These are phyloP conservation scores for Himalopsyche phryganea DNA, from an alignment of 1,140 invertebrate genomes.

Conservation along the genomic window DNA sequence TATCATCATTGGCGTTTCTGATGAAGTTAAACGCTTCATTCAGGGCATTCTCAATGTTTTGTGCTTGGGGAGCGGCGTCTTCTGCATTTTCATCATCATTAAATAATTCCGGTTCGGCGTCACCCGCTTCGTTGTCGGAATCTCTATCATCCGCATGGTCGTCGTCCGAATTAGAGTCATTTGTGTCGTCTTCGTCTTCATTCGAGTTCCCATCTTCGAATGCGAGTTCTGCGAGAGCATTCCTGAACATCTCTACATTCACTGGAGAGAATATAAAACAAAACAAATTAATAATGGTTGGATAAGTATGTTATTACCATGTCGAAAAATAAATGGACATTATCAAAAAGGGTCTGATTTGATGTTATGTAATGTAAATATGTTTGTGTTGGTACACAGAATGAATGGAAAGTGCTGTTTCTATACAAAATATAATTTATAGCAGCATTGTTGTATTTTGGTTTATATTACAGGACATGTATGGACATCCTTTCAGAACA, in stretches of 20 bases:
- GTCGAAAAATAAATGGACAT: not conserved
- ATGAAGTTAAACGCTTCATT: too few relatives aligned
- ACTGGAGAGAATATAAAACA: slow-evolving; percentile 29
- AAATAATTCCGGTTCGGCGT: slow-evolving; percentile 38
- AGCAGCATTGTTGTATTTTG: too few relatives aligned
- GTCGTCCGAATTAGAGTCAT: slow-evolving; percentile 16
- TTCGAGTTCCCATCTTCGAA: slow-evolving; percentile 14
- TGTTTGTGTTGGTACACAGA: too few relatives aligned
- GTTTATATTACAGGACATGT: too few relatives aligned
- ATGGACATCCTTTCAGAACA: too few relatives aligned
- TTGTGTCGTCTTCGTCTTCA: slow-evolving; percentile 45
- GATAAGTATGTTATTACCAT: slow-evolving; percentile 5
- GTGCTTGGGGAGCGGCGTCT: too few relatives aligned
- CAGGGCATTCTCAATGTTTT: too few relatives aligned
- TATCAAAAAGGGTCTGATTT: not conserved
- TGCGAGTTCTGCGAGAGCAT: slow-evolving; percentile 15
- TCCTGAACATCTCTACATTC: slow-evolving; percentile 12
- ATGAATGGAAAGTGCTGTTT: too few relatives aligned
- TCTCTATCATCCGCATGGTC: slow-evolving; percentile 42
- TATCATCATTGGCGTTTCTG: too few relatives aligned
- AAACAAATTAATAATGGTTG: slow-evolving; percentile 8
- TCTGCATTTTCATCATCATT: too few relatives aligned
- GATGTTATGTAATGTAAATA: not conserved
- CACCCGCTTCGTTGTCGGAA: slow-evolving; percentile 42
- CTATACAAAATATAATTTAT: too few relatives aligned